Base-by-base conservation (phyloP, 1,140 invertebrate species). In the Linepithema humile region DNA sequence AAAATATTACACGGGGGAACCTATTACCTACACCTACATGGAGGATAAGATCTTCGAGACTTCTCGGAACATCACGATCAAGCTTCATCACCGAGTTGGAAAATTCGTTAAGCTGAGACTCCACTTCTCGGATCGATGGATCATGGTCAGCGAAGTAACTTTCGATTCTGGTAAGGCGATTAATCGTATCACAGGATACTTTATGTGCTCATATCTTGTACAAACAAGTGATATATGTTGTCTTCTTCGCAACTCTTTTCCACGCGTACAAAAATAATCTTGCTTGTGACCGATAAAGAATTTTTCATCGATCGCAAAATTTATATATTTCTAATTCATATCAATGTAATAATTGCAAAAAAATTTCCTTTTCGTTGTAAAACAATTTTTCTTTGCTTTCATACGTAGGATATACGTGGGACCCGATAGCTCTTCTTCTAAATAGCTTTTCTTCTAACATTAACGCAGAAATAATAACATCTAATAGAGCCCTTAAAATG, bases 91-190 rank as follows among this genome's bases (percentile, higher is more conserved):
- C 89, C 96, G 97, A 7, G 95, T 98, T 35, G 98, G 97, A 4
- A 95, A 96, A 90, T 98, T 97, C 94, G 96, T 98, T 35, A 97
- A 97, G 88, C 95, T 98, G 17, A 96, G 97, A 88, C 94, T 98
- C 12, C 96, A 96, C 88, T 99, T 98, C 93, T 96, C 97, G 7
- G 96, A 97, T 4, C 95, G 96, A 70, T 99, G 98, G 98, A 97
- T 99, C 83, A 96, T 99, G 93, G 96, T 99, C 88, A 98, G 97
- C 93, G 98, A 99, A 94, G 95, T 98, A 60, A 96, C 96, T 6
- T 98, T 97, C 90, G 96, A 97, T 89, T 97, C 97, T 15, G 96
- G 97, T 97, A 88, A 96, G 95, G 35, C 9, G 43, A 45, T 48
- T 48, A 65, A 59, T 32, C 9, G 17, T 59, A 45, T 74, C 3